Conservation (phyloP, 2,888 invertebrate species). For the Brenthis hecate region DNA sequence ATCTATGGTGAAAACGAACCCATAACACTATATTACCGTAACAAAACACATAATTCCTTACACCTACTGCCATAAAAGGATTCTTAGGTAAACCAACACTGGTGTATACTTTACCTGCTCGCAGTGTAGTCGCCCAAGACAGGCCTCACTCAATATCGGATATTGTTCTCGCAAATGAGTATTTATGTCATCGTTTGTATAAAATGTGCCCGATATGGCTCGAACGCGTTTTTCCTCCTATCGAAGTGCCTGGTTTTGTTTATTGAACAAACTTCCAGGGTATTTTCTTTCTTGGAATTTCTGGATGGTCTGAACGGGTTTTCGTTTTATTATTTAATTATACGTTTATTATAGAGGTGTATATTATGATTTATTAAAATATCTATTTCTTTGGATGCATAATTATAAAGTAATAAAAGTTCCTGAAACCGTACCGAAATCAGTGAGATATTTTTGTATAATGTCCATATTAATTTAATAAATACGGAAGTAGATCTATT, state of each 20-base stretch:
- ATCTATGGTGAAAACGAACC: too few relatives aligned
- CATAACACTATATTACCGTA: too few relatives aligned
- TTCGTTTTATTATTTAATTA: slow-evolving; percentile 1
- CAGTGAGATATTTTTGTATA: too few relatives aligned
- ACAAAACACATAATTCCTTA: background rate
- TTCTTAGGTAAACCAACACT: background rate
- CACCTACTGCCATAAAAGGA: too few relatives aligned
- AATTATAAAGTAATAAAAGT: too few relatives aligned
- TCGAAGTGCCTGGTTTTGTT: slow-evolving; percentile 50
- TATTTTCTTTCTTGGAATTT: slow-evolving; percentile 45
- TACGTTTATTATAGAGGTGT: background rate
- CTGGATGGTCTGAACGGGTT: slow-evolving; percentile 27
- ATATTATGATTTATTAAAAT: background rate
- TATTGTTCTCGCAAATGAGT: slow-evolving; percentile 81
- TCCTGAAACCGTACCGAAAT: too few relatives aligned
- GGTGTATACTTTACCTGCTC: slow-evolving; percentile 16
- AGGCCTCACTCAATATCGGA: slow-evolving; percentile 82
- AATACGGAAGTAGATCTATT: too few relatives aligned
- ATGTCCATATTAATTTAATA: too few relatives aligned
- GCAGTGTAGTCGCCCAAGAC: slow-evolving; percentile 57
- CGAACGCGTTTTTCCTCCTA: slow-evolving; percentile 55
- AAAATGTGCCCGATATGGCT: slow-evolving; percentile 67
- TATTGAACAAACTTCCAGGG: slow-evolving; percentile 47
- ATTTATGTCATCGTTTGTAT: slow-evolving; percentile 80
- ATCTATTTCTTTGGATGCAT: too few relatives aligned